These are phyloP conservation scores for Drosophila ohnishii DNA, from an alignment of 1,140 invertebrate genomes.

Conservation along the genomic window DNA sequence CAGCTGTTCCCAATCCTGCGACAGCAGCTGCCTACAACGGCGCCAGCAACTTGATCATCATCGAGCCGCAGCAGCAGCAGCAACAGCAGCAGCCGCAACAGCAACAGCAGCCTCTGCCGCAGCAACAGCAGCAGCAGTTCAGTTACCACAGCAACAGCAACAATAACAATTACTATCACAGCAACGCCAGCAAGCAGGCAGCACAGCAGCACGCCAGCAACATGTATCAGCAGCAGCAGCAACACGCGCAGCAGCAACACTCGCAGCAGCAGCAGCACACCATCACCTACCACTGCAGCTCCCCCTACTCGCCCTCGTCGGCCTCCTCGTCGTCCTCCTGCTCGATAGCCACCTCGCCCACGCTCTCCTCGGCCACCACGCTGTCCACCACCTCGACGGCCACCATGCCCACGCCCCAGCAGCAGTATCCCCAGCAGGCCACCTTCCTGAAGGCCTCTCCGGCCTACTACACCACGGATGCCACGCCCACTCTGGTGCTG, in stretches of 20 bases:
- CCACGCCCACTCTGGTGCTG: constrained; percentile 72
- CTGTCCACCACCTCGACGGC: constrained; percentile 76
- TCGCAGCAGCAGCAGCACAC: constrained; percentile 51
- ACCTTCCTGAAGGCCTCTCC: constrained; percentile 70
- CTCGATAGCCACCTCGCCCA: constrained; percentile 79
- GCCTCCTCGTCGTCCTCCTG: constrained; percentile 81
- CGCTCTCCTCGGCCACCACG: constrained; percentile 75
- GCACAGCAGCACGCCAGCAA: constrained; percentile 58
- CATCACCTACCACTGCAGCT: constrained; percentile 74
- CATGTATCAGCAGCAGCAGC: constrained; percentile 73
- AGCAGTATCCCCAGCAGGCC: constrained; percentile 60
- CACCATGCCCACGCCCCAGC: constrained; percentile 76
- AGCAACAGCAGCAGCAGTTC: constrained; percentile 56
- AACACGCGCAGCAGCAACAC: constrained; percentile 54
- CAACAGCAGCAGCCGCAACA: constrained; percentile 45
- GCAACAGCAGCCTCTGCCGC: constrained; percentile 34
- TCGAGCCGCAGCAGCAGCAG: constrained; percentile 73
- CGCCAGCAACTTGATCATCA: constrained; percentile 79
- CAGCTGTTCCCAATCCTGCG: constrained; percentile 51
- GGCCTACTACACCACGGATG: constrained; percentile 65
- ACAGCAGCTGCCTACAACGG: constrained; percentile 60
- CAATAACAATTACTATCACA: constrained; percentile 45
- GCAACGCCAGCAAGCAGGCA: constrained; percentile 53
- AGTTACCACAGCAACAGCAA: constrained; percentile 55
- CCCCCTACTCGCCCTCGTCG: constrained; percentile 79